phyloP scores from a whole-genome alignment of 2,888 invertebrate genomes.

The Cylloceria caligata region DNA sequence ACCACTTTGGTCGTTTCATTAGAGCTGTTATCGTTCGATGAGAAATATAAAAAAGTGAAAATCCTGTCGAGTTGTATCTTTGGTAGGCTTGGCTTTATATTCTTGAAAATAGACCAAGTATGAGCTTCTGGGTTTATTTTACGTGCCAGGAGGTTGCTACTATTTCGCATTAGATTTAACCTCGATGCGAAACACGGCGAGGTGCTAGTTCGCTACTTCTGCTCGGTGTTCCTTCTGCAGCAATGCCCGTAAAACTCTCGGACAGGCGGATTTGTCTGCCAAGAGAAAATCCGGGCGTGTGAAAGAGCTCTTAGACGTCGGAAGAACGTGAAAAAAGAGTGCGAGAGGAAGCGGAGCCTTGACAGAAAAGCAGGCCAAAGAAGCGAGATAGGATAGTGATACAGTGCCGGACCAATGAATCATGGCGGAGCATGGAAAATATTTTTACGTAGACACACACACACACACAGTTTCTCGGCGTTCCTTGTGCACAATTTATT shows the following conservation, averaged over 20 bases:
- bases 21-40: neutral
- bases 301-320: slow-evolving; percentile 56
- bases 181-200: slow-evolving; percentile 32
- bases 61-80: neutral
- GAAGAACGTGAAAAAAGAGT: slow-evolving; percentile 29
- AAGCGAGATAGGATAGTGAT: neutral
- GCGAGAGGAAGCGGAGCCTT: neutral
- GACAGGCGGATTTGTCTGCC: slow-evolving; percentile 76
- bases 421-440: slow-evolving; percentile 64
- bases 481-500: slow-evolving; percentile 38
- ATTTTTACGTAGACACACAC: slow-evolving; percentile 43
- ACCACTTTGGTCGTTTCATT: neutral
- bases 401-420: slow-evolving; percentile 59
- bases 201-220: slow-evolving; percentile 1
- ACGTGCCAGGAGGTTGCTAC: slow-evolving; percentile 4
- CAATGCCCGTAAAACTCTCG: slow-evolving; percentile 71
- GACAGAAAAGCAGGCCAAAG: slow-evolving; percentile 26
- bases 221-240: slow-evolving; percentile 25
- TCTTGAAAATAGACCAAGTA: neutral
- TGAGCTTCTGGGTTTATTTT: neutral
- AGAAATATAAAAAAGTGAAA: neutral
- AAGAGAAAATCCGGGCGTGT: slow-evolving; percentile 71
- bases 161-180: slow-evolving; percentile 54
- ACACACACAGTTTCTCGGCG: neutral
- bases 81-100: neutral